Base-by-base conservation (phyloP, 2,888 invertebrate species). In the Sesia apiformis region DNA sequence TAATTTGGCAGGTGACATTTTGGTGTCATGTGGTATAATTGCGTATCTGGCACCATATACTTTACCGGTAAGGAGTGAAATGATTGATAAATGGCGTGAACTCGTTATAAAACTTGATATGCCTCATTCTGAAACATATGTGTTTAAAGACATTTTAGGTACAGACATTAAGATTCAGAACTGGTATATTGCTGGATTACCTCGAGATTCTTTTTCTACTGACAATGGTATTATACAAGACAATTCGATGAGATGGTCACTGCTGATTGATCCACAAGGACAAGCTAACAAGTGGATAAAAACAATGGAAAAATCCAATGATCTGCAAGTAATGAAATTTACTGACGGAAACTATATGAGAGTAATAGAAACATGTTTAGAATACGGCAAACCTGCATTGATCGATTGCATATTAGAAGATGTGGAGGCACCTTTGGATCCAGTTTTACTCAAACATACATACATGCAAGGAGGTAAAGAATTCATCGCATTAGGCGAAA, bases 11-110 rank as follows among this genome's bases (percentile, higher is more conserved):
- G 98, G 98, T 0, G 97, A 98, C 81, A 95, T 97, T 64, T 86
- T 98, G 8, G 91, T 98, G 41, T 96, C 97, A 0, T 94, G 94
- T 71, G 97, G 96, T 8, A 92, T 97, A 46, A 96, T 98, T 61
- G 95, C 97, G 0, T 98, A 98, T 81, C 90, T 98, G 54, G 94
- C 97, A 0, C 95, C 97, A 0, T 96, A 97, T 65, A 96, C 95
- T 4, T 90, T 93, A 52, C 90, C 92, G 23, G 93, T 93, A 63
- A 90, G 95, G 69, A 78, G 81, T 52, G 78, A 84, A 40, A 91
- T 92, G 52, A 90, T 94, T 3, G 77, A 81, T 0, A 92, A 94
- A 59, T 98, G 97, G 97, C 93, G 93, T 57, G 70, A 84, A n/a
- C 90, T 93, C 51, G 93, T 95, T 4, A 90, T 92, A 59, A 78